These are phyloP conservation scores for Nephrotoma appendiculata DNA, from an alignment of 2,888 invertebrate species.

Conservation along the genomic window DNA sequence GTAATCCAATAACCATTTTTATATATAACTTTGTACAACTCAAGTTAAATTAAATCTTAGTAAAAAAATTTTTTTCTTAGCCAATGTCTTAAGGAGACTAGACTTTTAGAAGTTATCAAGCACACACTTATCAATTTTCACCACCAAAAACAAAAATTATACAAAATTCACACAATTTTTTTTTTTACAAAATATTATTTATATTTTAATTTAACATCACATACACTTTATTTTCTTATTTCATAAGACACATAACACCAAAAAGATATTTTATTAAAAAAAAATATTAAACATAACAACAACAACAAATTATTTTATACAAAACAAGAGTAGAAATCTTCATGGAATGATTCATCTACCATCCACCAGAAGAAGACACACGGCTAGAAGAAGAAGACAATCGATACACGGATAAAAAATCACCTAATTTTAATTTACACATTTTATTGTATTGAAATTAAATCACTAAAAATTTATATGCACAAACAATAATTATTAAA, in stretches of 20 bases:
- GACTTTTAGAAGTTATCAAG: background rate
- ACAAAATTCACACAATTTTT: background rate
- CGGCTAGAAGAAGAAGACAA: background rate
- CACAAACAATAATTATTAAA: background rate
- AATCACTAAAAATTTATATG: background rate
- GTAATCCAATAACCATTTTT: slow-evolving; percentile 23
- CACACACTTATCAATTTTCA: background rate
- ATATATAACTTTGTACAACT: background rate
- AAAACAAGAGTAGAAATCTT: background rate
- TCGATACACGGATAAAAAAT: background rate
- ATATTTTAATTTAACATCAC: background rate
- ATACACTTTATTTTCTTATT: background rate
- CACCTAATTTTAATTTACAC: background rate
- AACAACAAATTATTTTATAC: background rate
- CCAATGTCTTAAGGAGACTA: background rate
- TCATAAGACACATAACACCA: background rate
- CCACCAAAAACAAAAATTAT: background rate
- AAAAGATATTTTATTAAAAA: background rate
- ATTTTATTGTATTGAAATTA: background rate
- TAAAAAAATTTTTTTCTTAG: background rate
- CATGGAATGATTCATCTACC: background rate
- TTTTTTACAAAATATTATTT: background rate
- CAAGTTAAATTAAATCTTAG: background rate
- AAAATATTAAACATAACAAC: background rate
- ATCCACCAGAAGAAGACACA: background rate